Percentiles rank a stretch among this genome's conserved stretches.
Evolutionary conservation across 1,140 invertebrate genomes (phyloP).

Genomic region (Ctenoplectra terminalis): DNA sequence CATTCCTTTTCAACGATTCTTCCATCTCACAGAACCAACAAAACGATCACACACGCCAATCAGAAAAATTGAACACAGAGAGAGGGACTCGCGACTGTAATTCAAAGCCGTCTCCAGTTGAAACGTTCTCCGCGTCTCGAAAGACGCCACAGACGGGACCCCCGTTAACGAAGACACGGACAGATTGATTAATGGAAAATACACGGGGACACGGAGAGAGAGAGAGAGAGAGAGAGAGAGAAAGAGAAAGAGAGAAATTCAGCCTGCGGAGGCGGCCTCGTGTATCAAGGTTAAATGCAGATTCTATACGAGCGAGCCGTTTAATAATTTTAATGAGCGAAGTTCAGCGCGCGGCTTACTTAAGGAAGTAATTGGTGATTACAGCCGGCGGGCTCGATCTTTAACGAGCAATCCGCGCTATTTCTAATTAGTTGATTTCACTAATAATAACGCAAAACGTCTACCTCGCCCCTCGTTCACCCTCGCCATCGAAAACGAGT

Average conservation of each 20-base stretch:
- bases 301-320: conserved; percentile 50
- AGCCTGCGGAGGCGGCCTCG: conserved; percentile 5
- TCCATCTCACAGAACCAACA: background rate
- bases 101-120: background rate
- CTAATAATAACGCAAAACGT: conserved; percentile 61
- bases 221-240: background rate
- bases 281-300: conserved; percentile 61
- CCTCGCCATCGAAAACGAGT: conserved; percentile 16
- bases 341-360: conserved; percentile 64
- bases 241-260: conserved; percentile 7
- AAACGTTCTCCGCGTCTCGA: background rate
- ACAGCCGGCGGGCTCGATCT: conserved; percentile 63
- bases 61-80: background rate
- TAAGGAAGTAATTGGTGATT: conserved; percentile 69
- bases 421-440: conserved; percentile 71
- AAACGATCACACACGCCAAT: conserved; percentile 1
- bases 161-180: conserved; percentile 42
- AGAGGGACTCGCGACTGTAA: background rate
- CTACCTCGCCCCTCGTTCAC: background rate
- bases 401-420: conserved; percentile 68
- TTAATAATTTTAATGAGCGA: conserved; percentile 71
- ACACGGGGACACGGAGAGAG: conserved; percentile 11
- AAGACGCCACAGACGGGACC: background rate
- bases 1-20: background rate
- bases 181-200: conserved; percentile 54